Evolutionary conservation across 2,888 invertebrate species (phyloP).

Genomic region (Thymelicus acteon): DNA sequence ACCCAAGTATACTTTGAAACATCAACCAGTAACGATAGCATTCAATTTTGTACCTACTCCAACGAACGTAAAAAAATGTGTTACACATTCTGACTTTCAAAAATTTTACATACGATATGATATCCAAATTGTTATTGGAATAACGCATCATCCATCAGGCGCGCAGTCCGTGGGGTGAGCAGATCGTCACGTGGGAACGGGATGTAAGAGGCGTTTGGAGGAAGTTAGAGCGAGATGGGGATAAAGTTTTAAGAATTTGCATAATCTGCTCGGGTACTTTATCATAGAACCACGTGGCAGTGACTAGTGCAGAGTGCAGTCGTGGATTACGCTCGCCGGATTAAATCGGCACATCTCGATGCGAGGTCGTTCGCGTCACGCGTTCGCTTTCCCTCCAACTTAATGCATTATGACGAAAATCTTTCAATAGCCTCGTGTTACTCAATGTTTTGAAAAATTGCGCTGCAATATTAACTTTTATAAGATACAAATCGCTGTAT

Average conservation of each 20-base stretch:
- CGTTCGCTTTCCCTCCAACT: slow-evolving; percentile 40
- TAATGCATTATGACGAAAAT: slow-evolving; percentile 37
- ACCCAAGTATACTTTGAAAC: slow-evolving; percentile 25
- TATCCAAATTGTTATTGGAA: slow-evolving; percentile 84
- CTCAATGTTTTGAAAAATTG: slow-evolving; percentile 21
- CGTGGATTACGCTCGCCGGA: slow-evolving; percentile 76
- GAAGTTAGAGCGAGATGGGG: slow-evolving; percentile 60
- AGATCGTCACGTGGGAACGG: slow-evolving; percentile 59
- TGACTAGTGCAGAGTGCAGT: slow-evolving; percentile 84
- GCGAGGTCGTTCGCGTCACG: slow-evolving; percentile 60
- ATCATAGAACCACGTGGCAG: slow-evolving; percentile 84
- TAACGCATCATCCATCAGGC: slow-evolving; percentile 84
- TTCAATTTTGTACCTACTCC: slow-evolving; percentile 8
- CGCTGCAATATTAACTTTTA: neutral
- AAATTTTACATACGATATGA: slow-evolving; percentile 80
- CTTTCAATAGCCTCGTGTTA: slow-evolving; percentile 26
- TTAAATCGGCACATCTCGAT: slow-evolving; percentile 68
- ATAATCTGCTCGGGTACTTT: slow-evolving; percentile 83
- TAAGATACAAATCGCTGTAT: neutral
- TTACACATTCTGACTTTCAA: slow-evolving; percentile 64
- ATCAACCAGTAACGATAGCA: neutral
- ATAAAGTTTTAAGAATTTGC: slow-evolving; percentile 81
- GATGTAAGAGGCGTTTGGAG: slow-evolving; percentile 50
- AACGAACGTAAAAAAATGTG: slow-evolving; percentile 42
- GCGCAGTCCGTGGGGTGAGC: slow-evolving; percentile 75